These are phyloP conservation scores for Drosophila histrio DNA, from an alignment of 2,888 invertebrate genomes.

Conservation along the genomic window DNA sequence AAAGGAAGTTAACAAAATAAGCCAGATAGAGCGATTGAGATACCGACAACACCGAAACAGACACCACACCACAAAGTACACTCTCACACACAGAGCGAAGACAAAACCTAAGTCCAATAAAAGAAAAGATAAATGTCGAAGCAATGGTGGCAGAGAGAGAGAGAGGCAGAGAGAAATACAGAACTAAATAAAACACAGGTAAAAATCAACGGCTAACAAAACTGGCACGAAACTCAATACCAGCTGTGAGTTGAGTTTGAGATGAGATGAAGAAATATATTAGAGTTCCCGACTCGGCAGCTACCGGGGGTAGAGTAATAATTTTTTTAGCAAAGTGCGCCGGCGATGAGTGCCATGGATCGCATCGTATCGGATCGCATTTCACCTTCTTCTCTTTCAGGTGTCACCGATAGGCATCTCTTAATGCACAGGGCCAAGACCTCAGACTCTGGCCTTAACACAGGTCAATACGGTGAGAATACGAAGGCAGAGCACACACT, in stretches of 20 bases:
- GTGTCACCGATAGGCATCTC: slow-evolving; percentile 83
- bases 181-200: slow-evolving; percentile 55
- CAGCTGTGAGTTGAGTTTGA: slow-evolving; percentile 33
- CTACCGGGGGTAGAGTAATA: slow-evolving; percentile 61
- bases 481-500: slow-evolving; percentile 56
- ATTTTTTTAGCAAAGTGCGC: slow-evolving; percentile 69
- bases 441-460: slow-evolving; percentile 16
- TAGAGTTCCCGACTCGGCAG: not conserved
- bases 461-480: slow-evolving; percentile 51
- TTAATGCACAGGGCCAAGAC: slow-evolving; percentile 70
- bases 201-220: slow-evolving; percentile 72
- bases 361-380: slow-evolving; percentile 81
- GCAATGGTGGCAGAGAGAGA: slow-evolving; percentile 25
- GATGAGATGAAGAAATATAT: slow-evolving; percentile 67
- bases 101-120: slow-evolving; percentile 71
- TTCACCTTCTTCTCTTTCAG: slow-evolving; percentile 82
- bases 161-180: not conserved
- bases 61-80: slow-evolving; percentile 27
- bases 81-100: slow-evolving; percentile 3
- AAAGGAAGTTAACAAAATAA: slow-evolving; percentile 78
- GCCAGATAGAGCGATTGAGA: slow-evolving; percentile 77
- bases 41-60: slow-evolving; percentile 49
- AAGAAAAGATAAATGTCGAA: slow-evolving; percentile 73
- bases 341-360: slow-evolving; percentile 70
- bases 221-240: slow-evolving; percentile 71